phyloP scores from a whole-genome alignment of 1,140 invertebrate genomes.

The Procambarus virginalis region DNA sequence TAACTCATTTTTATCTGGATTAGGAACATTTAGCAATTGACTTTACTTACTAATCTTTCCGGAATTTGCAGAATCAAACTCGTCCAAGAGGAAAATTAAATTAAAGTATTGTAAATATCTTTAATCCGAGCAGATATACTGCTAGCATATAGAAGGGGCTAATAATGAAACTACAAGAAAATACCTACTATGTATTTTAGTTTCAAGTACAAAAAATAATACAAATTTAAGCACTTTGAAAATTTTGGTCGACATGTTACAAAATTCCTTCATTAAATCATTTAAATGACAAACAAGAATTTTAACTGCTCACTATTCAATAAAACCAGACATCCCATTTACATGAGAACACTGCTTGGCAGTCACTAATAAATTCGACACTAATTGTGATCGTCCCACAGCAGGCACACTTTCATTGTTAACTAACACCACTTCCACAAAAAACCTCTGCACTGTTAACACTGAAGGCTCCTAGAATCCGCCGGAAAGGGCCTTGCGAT shows the following conservation, averaged over 20 bases:
- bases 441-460: conserved; percentile 16
- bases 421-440: conserved; percentile 28
- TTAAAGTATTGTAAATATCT: too few relatives aligned
- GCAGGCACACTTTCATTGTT: conserved; percentile 42
- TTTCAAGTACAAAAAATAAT: conserved; percentile 63
- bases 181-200: conserved; percentile 57
- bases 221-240: conserved; percentile 60
- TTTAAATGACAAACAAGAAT: conserved; percentile 25
- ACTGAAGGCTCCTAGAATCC: conserved; percentile 28
- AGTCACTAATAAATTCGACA: conserved; percentile 37
- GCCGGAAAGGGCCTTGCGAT: conserved; percentile 4
- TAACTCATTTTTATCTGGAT: too few relatives aligned
- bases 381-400: conserved; percentile 51
- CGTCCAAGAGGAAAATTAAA: too few relatives aligned
- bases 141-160: too few relatives aligned
- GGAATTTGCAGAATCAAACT: too few relatives aligned
- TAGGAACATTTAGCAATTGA: too few relatives aligned
- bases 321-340: background rate
- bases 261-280: conserved; percentile 31
- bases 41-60: too few relatives aligned
- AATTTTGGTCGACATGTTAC: conserved; percentile 44
- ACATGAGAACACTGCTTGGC: conserved; percentile 8
- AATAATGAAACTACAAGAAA: conserved; percentile 13
- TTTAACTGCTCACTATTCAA: conserved; percentile 4
- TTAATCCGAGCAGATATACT: too few relatives aligned